A percentile compares a stretch with the other conserved stretches of the same genome.
phyloP scores from a whole-genome alignment of 2,113 vertebrate species.

The Tursiops truncatus region DNA sequence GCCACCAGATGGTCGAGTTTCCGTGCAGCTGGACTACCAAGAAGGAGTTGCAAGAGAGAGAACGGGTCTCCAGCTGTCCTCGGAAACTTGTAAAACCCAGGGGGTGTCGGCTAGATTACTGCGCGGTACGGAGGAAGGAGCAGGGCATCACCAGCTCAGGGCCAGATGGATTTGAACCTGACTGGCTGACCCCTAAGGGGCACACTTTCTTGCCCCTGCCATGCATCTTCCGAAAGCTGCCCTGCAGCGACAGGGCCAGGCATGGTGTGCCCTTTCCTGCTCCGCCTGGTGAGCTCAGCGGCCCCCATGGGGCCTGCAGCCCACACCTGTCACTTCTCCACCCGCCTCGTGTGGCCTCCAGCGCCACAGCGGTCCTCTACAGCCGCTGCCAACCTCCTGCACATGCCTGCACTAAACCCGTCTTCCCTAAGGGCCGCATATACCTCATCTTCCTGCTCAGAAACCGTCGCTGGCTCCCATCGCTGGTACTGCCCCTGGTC shows the following conservation, averaged over 20 bases:
- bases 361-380: neutral
- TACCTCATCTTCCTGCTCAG: neutral
- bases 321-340: neutral
- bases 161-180: fast-evolving
- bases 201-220: fast-evolving
- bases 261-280: neutral
- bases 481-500: neutral
- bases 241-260: fast-evolving
- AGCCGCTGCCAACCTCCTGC: fast-evolving
- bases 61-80: neutral
- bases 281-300: fast-evolving
- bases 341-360: neutral
- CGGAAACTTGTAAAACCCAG: fast-evolving
- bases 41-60: neutral
- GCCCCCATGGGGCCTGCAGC: neutral
- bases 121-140: fast-evolving
- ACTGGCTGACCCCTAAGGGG: fast-evolving
- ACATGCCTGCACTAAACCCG: fast-evolving
- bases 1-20: fast-evolving
- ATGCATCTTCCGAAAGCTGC: fast-evolving
- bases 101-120: fast-evolving
- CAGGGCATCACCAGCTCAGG: fast-evolving
- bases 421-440: neutral
- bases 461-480: neutral
- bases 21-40: fast-evolving